Evolutionary conservation across 2,797 vertebrate species (phyloP).

Genomic region (Malurus splendens): DNA sequence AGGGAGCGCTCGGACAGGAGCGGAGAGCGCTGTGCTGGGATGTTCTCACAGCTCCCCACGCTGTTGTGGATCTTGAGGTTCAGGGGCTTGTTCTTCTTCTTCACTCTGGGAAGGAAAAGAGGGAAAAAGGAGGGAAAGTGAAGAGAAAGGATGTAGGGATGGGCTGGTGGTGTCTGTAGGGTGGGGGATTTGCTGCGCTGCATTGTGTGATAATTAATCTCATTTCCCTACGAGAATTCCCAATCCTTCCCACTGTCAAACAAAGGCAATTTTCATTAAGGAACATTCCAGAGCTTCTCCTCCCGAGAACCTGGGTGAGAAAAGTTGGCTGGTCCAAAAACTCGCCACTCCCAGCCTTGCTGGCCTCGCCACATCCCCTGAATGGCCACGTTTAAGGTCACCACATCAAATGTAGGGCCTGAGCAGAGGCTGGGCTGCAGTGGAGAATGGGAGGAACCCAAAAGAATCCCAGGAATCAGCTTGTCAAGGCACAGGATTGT

Average conservation of each 20-base stretch:
- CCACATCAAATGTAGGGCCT: accelerated
- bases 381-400: neutral
- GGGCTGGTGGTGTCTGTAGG: neutral
- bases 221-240: no score
- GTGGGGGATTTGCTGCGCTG: accelerated
- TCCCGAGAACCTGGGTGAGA: neutral
- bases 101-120: slow-evolving; percentile 73
- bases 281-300: neutral
- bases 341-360: accelerated
- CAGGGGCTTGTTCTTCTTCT: slow-evolving; percentile 96
- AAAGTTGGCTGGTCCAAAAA: neutral
- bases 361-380: neutral
- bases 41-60: slow-evolving; percentile 96
- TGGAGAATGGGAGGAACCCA: accelerated
- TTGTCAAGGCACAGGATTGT: accelerated
- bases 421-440: neutral
- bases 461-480: neutral
- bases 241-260: accelerated
- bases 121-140: neutral
- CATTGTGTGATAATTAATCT: accelerated
- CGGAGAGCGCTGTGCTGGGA: slow-evolving; percentile 91
- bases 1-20: slow-evolving; percentile 89
- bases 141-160: accelerated
- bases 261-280: neutral
- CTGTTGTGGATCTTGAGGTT: slow-evolving; percentile 98